A percentile compares a stretch with the other conserved stretches of the same genome.
Evolutionary conservation across 1,140 invertebrate genomes (phyloP).

Genomic region (Mycetomoellerius zeteki): DNA sequence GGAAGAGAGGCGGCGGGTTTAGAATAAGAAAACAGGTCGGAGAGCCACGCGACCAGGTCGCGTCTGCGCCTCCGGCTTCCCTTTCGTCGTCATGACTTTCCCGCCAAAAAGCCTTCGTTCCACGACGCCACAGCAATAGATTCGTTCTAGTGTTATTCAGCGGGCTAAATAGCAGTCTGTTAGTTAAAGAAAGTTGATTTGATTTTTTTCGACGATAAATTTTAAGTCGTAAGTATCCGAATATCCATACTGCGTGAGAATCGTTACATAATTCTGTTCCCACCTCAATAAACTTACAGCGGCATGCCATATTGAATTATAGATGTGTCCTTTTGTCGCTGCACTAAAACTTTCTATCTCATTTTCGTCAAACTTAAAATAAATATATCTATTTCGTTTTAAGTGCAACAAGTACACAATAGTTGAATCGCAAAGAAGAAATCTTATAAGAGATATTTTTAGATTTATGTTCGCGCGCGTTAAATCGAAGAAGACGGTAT

Average conservation of each 20-base stretch:
- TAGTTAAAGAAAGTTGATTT: neutral
- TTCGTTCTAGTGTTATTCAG: neutral
- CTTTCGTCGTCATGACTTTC: slow-evolving; percentile 74
- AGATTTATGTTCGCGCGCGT: neutral
- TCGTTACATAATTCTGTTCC: slow-evolving; percentile 36
- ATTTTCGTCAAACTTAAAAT: too few relatives aligned
- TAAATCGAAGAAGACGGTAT: slow-evolving; percentile 4
- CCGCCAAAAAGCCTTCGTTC: slow-evolving; percentile 81
- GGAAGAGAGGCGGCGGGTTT: slow-evolving; percentile 71
- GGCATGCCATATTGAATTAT: slow-evolving; percentile 39
- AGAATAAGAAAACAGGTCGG: slow-evolving; percentile 84
- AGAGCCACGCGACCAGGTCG: slow-evolving; percentile 82
- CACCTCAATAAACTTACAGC: neutral
- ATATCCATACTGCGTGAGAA: neutral
- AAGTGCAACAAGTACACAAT: too few relatives aligned
- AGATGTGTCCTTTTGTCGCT: neutral
- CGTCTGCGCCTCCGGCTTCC: slow-evolving; percentile 67
- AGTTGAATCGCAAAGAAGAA: too few relatives aligned
- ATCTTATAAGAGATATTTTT: slow-evolving; percentile 46
- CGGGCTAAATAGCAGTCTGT: neutral
- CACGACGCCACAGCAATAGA: slow-evolving; percentile 10
- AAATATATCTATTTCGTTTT: too few relatives aligned
- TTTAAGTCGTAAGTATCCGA: neutral
- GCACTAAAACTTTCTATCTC: too few relatives aligned
- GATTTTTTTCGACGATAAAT: neutral